Conservation (phyloP, 1,140 invertebrate species). For the Paramacrobiotus metropolitanus region DNA sequence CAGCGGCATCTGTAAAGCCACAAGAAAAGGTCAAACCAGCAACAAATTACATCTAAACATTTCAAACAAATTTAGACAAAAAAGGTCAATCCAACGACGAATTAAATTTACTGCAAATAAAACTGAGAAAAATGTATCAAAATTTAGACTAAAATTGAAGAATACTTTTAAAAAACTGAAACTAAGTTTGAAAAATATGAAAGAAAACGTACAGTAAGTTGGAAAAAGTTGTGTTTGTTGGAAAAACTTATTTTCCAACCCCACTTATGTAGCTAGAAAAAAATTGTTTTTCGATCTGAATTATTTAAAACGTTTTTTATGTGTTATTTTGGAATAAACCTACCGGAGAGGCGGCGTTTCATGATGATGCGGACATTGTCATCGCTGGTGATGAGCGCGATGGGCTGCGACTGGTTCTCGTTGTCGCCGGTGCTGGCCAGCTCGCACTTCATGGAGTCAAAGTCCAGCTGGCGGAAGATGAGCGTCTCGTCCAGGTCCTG, state of each 20-base stretch:
- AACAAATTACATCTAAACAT: background rate
- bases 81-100: background rate
- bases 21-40: background rate
- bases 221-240: no score
- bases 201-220: background rate
- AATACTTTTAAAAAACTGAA: no score
- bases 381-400: background rate
- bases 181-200: background rate
- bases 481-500: background rate
- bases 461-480: constrained; percentile 3
- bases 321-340: no score
- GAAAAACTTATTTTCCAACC: no score
- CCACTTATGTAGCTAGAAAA: background rate
- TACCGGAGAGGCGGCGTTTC: background rate
- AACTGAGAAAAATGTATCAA: no score
- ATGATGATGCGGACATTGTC: background rate
- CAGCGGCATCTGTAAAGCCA: background rate
- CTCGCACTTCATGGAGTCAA: background rate
- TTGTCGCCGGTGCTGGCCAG: background rate
- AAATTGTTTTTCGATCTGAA: no score
- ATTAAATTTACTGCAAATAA: background rate
- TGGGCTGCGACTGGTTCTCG: background rate
- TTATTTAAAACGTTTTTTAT: no score
- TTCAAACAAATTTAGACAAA: background rate
- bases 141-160: no score